Conservation (phyloP, 1,140 invertebrate species). For the Diprion similis region DNA sequence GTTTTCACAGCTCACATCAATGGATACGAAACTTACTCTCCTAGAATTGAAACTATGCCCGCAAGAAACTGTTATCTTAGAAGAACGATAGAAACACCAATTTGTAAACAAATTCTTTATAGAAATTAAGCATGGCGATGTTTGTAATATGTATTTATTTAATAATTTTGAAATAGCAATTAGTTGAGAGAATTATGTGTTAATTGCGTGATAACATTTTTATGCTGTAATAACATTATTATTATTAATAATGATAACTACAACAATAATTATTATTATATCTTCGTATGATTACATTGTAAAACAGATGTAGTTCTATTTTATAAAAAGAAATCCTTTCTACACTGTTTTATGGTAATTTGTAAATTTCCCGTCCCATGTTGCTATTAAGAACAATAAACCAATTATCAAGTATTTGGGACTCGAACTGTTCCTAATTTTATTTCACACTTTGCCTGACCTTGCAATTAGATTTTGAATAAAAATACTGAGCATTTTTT, state of each 20-base stretch:
- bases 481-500: too few relatives aligned
- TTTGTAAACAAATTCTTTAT: constrained; percentile 47
- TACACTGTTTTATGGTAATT: constrained; percentile 39
- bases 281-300: constrained; percentile 33
- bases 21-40: constrained; percentile 78
- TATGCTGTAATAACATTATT: constrained; percentile 24
- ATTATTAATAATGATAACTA: too few relatives aligned
- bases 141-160: constrained; percentile 58
- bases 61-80: constrained; percentile 91
- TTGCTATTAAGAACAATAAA: constrained; percentile 20
- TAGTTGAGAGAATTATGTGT: constrained; percentile 34
- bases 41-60: constrained; percentile 84
- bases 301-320: constrained; percentile 44
- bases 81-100: constrained; percentile 77
- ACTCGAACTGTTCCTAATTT: too few relatives aligned
- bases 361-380: constrained; percentile 42
- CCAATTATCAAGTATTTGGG: not conserved
- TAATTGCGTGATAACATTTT: constrained; percentile 45
- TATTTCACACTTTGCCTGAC: too few relatives aligned
- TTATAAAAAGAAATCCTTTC: constrained; percentile 41
- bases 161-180: constrained; percentile 43
- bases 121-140: constrained; percentile 52
- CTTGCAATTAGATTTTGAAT: too few relatives aligned
- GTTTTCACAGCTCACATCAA: constrained; percentile 77
- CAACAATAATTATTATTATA: constrained; percentile 29